Conservation (phyloP, 2,797 vertebrate species). For the Pangasius krempfi region DNA sequence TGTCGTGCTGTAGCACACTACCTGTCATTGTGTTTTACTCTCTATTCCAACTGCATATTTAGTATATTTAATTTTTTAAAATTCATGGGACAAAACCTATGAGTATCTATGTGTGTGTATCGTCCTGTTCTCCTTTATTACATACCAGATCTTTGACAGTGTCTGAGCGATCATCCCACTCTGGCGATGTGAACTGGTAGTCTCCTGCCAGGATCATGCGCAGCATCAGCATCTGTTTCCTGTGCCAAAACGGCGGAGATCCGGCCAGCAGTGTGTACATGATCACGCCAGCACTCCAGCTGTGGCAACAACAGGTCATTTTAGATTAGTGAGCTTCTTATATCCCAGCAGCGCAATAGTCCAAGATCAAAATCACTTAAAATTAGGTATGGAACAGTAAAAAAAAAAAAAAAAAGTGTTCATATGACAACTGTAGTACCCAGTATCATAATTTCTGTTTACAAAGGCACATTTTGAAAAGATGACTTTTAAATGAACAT, state of each 20-base stretch:
- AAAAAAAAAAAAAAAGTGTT: neutral
- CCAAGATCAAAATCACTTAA: neutral
- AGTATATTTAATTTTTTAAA: neutral
- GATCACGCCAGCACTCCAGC: constrained; percentile 96
- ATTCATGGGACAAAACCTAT: neutral
- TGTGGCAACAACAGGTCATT: constrained; percentile 62
- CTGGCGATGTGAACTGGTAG: constrained; percentile 88
- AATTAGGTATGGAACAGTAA: neutral
- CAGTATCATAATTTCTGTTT: neutral
- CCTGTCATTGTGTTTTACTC: neutral
- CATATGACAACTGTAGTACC: neutral
- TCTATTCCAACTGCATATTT: neutral
- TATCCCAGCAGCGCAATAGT: neutral
- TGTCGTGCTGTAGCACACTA: neutral
- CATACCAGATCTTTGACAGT: constrained; percentile 94
- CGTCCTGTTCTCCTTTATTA: neutral
- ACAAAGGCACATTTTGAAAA: neutral
- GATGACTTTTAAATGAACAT: neutral
- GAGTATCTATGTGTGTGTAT: neutral
- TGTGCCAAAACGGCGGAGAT: constrained; percentile 98
- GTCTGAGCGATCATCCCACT: constrained; percentile 96
- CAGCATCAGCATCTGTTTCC: constrained; percentile 98
- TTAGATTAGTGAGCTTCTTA: neutral
- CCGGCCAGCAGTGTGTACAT: constrained; percentile 96
- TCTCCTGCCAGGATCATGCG: constrained; percentile 91